phyloP scores from a whole-genome alignment of 2,888 invertebrate species.

The Dione vanillae region DNA sequence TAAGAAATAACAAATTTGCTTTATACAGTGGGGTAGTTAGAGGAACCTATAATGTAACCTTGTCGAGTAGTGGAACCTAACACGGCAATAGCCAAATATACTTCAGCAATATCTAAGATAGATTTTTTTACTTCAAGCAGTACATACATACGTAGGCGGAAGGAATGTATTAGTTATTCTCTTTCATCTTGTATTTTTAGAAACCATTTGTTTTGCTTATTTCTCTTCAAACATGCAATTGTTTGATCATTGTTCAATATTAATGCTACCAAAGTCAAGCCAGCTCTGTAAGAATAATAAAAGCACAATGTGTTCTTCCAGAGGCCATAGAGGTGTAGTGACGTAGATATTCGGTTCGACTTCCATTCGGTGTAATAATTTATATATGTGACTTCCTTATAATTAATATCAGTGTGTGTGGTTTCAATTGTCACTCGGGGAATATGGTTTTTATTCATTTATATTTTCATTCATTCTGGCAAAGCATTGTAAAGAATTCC shows the following conservation, averaged over 20 bases:
- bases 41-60: too few relatives aligned
- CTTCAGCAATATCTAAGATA: background rate
- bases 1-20: too few relatives aligned
- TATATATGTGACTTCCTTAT: background rate
- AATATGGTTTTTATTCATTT: too few relatives aligned
- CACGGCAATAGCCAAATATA: too few relatives aligned
- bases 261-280: background rate
- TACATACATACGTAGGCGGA: background rate
- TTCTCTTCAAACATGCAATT: background rate
- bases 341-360: background rate
- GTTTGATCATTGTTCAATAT: conserved; percentile 13
- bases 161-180: conserved; percentile 1
- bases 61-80: too few relatives aligned
- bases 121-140: background rate
- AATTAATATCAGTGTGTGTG: too few relatives aligned
- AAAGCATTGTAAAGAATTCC: background rate
- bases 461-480: background rate
- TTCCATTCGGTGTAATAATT: background rate
- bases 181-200: conserved; percentile 2
- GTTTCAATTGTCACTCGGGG: too few relatives aligned
- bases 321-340: background rate
- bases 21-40: too few relatives aligned
- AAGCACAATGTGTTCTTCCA: background rate
- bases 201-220: background rate
- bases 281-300: background rate